Conservation (phyloP, 2,797 vertebrate species). For the Acanthurus tractus region DNA sequence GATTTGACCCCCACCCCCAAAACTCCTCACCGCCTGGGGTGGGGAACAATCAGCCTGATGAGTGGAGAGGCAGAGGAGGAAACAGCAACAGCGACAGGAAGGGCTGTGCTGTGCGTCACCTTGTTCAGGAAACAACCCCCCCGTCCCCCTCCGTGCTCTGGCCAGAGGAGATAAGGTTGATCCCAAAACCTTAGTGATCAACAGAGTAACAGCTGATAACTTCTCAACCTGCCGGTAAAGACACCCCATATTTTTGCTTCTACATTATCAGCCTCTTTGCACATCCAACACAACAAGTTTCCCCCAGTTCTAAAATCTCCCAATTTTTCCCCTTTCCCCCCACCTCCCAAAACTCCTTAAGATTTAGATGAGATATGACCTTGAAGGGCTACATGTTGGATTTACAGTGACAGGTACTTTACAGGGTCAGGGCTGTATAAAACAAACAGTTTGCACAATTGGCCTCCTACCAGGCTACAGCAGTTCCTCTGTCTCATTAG, state of each 20-base stretch:
- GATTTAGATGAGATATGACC: constrained; percentile 68
- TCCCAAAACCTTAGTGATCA: constrained; percentile 82
- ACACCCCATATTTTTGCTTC: constrained; percentile 50
- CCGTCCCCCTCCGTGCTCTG: constrained; percentile 85
- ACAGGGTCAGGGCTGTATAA: constrained; percentile 63
- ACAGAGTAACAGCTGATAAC: constrained; percentile 82
- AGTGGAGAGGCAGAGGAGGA: constrained; percentile 85
- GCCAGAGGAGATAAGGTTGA: constrained; percentile 90
- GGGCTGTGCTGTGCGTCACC: constrained; percentile 86
- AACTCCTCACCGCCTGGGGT: constrained; percentile 64
- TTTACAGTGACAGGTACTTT: constrained; percentile 73
- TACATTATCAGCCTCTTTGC: constrained; percentile 21
- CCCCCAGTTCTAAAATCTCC: constrained; percentile 17
- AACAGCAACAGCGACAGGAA: constrained; percentile 89
- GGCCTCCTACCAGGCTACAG: constrained; percentile 69
- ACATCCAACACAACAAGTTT: constrained; percentile 24
- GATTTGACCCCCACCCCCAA: constrained; percentile 46
- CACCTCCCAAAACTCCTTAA: constrained; percentile 31
- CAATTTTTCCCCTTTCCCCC: constrained; percentile 13
- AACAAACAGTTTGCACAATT: constrained; percentile 79
- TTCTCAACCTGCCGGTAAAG: constrained; percentile 80
- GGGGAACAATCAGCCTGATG: constrained; percentile 88
- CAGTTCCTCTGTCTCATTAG: constrained; percentile 79
- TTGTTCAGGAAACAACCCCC: constrained; percentile 84
- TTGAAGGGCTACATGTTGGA: constrained; percentile 58